phyloP scores from a whole-genome alignment of 2,888 invertebrate species.

The Belgica antarctica region DNA sequence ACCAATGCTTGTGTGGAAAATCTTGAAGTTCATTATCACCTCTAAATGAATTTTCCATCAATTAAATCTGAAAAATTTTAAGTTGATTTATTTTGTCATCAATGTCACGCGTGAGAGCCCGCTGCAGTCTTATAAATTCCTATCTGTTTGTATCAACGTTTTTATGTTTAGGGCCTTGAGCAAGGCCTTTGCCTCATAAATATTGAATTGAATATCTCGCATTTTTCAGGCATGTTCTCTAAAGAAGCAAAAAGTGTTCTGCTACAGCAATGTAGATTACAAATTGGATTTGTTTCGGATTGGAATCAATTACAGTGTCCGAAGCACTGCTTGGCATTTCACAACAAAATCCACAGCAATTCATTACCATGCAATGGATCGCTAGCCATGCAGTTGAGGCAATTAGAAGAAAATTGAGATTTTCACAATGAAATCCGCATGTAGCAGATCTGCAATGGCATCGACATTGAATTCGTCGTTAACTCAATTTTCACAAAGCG shows the following conservation, averaged over 20 bases:
- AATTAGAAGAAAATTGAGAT: background rate
- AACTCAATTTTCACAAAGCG: background rate
- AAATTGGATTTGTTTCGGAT: constrained; percentile 7
- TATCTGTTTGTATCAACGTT: no score
- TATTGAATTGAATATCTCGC: background rate
- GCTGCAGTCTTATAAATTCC: no score
- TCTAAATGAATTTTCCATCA: no score
- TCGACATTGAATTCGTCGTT: background rate
- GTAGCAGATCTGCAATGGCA: background rate
- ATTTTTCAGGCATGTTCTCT: background rate
- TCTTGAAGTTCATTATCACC: no score
- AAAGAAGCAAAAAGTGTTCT: no score
- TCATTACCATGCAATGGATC: no score
- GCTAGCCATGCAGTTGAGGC: background rate
- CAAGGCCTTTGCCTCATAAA: background rate
- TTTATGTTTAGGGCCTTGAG: background rate
- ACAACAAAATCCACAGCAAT: background rate
- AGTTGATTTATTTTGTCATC: no score
- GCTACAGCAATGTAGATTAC: background rate
- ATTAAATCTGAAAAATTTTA: no score
- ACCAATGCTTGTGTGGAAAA: no score
- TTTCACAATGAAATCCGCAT: background rate
- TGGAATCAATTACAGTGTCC: constrained; percentile 19
- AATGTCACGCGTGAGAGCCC: no score
- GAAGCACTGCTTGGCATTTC: background rate